phyloP scores from a whole-genome alignment of 2,888 invertebrate genomes.

The Monopis laevigella region DNA sequence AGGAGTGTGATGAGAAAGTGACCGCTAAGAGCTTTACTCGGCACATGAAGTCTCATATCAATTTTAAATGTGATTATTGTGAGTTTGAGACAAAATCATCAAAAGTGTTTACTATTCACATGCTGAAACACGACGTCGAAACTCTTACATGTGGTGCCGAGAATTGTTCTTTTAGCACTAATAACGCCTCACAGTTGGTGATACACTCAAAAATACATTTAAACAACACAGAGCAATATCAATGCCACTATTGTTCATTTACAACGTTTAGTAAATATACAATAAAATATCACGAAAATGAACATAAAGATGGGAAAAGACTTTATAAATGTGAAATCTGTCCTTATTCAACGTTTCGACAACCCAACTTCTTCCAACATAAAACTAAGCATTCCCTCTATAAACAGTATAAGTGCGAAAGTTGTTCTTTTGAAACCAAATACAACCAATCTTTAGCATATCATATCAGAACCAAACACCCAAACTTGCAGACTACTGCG shows the following conservation, averaged over 20 bases:
- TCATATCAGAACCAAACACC: conserved; percentile 58
- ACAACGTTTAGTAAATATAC: conserved; percentile 58
- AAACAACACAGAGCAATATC: conserved; percentile 44
- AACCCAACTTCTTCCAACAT: conserved; percentile 54
- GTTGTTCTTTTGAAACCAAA: conserved; percentile 54
- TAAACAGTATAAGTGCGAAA: conserved; percentile 55
- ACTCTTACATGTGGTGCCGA: conserved; percentile 41
- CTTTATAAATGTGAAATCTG: conserved; percentile 48
- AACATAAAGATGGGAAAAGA: conserved; percentile 49
- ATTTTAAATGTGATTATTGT: conserved; percentile 42
- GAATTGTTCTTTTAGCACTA: conserved; percentile 47
- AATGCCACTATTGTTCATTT: conserved; percentile 49
- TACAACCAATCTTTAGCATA: conserved; percentile 56
- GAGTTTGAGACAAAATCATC: conserved; percentile 41
- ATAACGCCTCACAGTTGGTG: conserved; percentile 46
- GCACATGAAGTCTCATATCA: conserved; percentile 39
- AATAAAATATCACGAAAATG: conserved; percentile 51
- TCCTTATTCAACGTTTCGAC: conserved; percentile 51
- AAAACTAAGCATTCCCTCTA: conserved; percentile 55
- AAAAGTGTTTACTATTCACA: conserved; percentile 49
- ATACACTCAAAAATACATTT: conserved; percentile 45
- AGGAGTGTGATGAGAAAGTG: conserved; percentile 41
- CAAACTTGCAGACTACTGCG: too few species aligned
- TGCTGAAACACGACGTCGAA: conserved; percentile 45
- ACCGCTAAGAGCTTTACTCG: conserved; percentile 36